Evolutionary conservation across 2,797 vertebrate species (phyloP), one percentile per base, ranked within the genome.

Genomic region (Sebastes jordani): DNA sequence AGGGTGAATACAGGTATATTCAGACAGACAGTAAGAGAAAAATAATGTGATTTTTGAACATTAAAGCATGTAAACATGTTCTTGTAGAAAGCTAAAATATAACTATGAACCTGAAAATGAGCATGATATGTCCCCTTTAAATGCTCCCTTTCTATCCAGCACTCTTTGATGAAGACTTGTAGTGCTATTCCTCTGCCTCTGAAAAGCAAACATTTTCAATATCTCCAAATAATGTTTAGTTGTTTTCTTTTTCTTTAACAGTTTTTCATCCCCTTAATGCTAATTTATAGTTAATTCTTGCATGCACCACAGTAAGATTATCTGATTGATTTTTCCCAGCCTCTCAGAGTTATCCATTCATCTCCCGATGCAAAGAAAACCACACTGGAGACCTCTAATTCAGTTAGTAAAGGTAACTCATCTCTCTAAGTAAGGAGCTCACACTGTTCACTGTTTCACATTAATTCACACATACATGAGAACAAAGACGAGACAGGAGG

Each of bases 141-240:
- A 63, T 23, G 32, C 65, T 63, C 49, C 20, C 10, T 25, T 65
- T 81, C 56, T 55, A 30, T 74, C 52, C 74, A 56, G 34, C 32
- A 11, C 55, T 46, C 38, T 56, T 85, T 91, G 78, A 86, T 82
- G 30, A 73, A 84, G 70, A 86, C 80, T 25, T 77, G 74, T 61
- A 74, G 49, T 25, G 65, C 59, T 76, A 49, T 68, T 75, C 30
- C 27, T 68, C 72, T 52, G 20, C 25, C 36, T 77, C 52, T 76
- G 73, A 52, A 58, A 6, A 52, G 30, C 46, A 54, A 54, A 22
- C 38, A 64, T 46, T 14, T 58, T 16, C 16, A 38, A 55, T 36
- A 54, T 36, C 30, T 75, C 14, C 8, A 20, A 68, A 71, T 22
- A n/a, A 23, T 54, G 7, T 52, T 42, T 14, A 42, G 6, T 65